Percentiles rank a stretch among this genome's conserved stretches.
These are phyloP conservation scores for Neodon shergylaensis DNA, from an alignment of 2,113 vertebrate species.

Conservation along the genomic window DNA sequence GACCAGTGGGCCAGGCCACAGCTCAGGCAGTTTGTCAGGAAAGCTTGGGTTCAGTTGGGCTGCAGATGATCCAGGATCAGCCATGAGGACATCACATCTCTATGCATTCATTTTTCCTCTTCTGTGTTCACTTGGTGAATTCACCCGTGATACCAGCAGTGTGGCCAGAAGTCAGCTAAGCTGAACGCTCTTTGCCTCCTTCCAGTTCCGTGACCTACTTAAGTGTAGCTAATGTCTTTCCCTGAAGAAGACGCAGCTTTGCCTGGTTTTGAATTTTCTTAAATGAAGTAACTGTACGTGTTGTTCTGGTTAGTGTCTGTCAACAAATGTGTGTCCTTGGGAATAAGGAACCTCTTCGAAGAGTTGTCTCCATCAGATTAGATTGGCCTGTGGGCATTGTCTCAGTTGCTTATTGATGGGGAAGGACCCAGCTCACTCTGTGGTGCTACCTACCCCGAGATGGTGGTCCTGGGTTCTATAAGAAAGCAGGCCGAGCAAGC, in stretches of 20 bases:
- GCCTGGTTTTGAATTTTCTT: background rate
- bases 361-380: background rate
- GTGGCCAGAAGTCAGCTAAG: background rate
- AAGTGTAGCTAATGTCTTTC: background rate
- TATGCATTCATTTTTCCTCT: background rate
- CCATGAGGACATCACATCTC: background rate
- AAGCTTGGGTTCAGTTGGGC: background rate
- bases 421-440: background rate
- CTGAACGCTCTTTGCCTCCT: background rate
- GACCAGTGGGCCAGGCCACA: background rate
- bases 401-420: background rate
- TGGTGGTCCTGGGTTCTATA: background rate
- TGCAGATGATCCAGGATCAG: constrained; percentile 10
- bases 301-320: background rate
- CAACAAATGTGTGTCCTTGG: background rate
- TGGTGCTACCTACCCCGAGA: background rate
- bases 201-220: background rate
- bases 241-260: background rate
- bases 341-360: background rate
- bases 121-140: background rate
- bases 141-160: background rate
- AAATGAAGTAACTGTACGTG: background rate
- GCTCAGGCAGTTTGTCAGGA: background rate
- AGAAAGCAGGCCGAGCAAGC: background rate
- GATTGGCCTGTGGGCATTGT: background rate